Conservation (phyloP, 2,797 vertebrate species). For the Sebastes diploproa region DNA sequence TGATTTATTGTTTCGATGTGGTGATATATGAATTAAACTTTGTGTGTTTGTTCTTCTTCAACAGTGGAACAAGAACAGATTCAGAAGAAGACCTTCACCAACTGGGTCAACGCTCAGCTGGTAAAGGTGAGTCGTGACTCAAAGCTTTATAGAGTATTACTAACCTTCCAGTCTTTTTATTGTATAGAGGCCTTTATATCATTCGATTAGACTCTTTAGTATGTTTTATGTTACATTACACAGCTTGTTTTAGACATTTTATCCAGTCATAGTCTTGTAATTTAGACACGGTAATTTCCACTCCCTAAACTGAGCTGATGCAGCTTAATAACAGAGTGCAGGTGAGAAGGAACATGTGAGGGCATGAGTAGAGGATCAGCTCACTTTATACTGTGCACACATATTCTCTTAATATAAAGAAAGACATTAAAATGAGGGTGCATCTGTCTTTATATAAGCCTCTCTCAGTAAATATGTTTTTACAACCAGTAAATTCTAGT, state of each 20-base stretch:
- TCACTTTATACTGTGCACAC: neutral
- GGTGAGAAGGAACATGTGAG: neutral
- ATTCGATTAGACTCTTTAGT: no score
- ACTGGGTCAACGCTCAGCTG: conserved; percentile 95
- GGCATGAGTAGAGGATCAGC: no score
- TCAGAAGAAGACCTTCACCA: conserved; percentile 97
- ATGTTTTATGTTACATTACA: no score
- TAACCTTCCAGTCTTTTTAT: neutral
- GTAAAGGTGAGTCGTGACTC: conserved; percentile 85
- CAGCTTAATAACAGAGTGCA: neutral
- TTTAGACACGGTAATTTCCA: neutral
- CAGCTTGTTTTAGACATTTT: neutral
- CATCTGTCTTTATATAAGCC: neutral
- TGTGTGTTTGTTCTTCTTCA: conserved; percentile 4
- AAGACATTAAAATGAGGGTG: no score
- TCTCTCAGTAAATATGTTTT: neutral
- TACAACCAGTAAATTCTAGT: neutral
- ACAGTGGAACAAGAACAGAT: conserved; percentile 92
- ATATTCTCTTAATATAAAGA: neutral
- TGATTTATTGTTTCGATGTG: neutral
- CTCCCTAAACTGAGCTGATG: neutral
- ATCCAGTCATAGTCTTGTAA: neutral
- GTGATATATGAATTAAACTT: neutral
- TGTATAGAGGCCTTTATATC: rapidly evolving
- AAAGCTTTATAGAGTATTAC: neutral